Base-by-base conservation (phyloP, 2,797 vertebrate genomes). In the Hippopotamyrus pictus region DNA sequence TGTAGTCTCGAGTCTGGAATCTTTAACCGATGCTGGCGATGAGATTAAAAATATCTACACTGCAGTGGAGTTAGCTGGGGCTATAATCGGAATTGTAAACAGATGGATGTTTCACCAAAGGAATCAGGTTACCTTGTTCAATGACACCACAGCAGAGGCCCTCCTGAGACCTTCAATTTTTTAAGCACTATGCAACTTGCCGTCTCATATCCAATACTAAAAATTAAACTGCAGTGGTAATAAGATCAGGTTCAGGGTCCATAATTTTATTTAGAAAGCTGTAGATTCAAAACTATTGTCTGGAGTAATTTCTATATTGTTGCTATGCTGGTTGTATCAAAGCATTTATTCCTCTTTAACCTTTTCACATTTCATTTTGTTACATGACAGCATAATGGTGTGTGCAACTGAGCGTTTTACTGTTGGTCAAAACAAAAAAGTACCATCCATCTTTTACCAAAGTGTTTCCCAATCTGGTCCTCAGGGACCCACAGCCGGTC, bases 101-200 rank as follows among this genome's bases (percentile, higher is more conserved):
- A 82, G 76, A 82, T 82, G 76, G 76, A 82, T 82, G 41, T 82
- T 82, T 82, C 41, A 8, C 76, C 44, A 82, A 82, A 46, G 76
- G 76, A 46, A 82, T 85, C 46, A 51, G 48, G 83, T 85, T 50
- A 85, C 48, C 83, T 41, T 82, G 41, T 82, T 82, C 76, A 82
- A 82, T 41, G 76, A 82, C 76, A 82, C 76, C 44, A 82, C 7
- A 82, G 7, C 7, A 44, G 14, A 44, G 37, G 14, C 41, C n/a
- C 76, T 46, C 17, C 19, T 46, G 76, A 41, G 76, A 82, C 76
- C 6, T 41, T 41, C 41, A n/a, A 19, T 44, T n/a, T 46, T 82
- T n/a, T 82, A 46, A 82, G 37, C 76, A 0, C 17, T 46, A 44
- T 82, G 76, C 41, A 46, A 46, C 37, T 79, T n/a, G 73, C 33